phyloP scores from a whole-genome alignment of 2,113 vertebrate species.

The Nothocercus nigrocapillus region DNA sequence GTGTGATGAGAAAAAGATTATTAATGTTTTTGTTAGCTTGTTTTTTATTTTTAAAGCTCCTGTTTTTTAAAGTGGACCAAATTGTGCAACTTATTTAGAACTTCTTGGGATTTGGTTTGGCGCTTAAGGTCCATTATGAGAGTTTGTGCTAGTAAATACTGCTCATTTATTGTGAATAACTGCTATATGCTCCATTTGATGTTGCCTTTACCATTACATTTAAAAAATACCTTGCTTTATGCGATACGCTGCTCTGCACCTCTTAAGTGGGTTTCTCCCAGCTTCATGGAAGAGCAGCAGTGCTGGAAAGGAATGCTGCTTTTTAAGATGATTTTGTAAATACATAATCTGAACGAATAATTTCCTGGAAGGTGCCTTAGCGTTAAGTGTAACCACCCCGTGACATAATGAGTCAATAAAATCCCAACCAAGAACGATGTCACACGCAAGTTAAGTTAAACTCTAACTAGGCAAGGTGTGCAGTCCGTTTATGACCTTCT shows the following conservation, averaged over 20 bases:
- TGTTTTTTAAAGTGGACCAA: background rate
- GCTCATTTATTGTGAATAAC: no score
- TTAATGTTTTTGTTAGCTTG: no score
- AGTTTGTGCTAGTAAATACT: background rate
- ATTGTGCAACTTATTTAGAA: background rate
- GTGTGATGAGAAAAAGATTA: background rate
- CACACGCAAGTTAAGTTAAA: background rate
- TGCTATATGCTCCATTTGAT: no score
- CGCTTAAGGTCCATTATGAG: background rate
- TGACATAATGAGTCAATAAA: background rate
- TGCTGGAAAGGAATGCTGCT: fast-evolving
- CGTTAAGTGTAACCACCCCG: fast-evolving
- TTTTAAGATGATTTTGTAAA: background rate
- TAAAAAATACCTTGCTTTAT: background rate
- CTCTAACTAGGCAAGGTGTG: background rate
- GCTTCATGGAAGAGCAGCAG: background rate
- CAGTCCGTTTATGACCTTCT: background rate
- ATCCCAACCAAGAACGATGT: background rate
- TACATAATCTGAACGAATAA: fast-evolving
- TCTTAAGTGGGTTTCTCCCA: background rate
- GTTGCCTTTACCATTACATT: background rate
- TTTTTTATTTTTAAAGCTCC: background rate
- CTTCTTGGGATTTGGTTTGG: background rate
- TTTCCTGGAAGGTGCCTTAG: background rate
- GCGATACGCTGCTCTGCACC: background rate